Evolutionary conservation across 2,888 invertebrate species (phyloP), one percentile per base, ranked within the genome.

Genomic region (Erynnis tages): DNA sequence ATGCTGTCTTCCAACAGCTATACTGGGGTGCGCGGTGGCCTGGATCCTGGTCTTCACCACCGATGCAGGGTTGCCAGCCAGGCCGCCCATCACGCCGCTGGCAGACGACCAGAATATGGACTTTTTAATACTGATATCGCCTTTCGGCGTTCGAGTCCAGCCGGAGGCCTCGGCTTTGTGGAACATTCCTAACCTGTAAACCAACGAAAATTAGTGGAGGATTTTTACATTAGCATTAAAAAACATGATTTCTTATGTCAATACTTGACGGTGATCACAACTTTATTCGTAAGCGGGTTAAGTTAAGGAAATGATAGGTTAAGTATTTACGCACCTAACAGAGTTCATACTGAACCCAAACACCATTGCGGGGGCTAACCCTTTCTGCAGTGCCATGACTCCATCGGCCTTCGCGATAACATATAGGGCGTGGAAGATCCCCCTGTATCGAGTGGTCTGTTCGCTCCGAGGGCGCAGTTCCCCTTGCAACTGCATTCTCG

Each of bases 1-100:
- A 78, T 96, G 95, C 71, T 97, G 97, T 71, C 93, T 91, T 0
- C 97, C 97, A 1, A 97, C 97, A 13, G 96, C 96, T 63, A 96
- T 96, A 44, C 91, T 90, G 4, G 91, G 90, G 38, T 91, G 91
- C 4, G 95, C 92, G 59, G 93, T 91, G 0, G 96, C 91, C 74
- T 97, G 97, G 48, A 97, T 91, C 58, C 89, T 77, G 1, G 96
- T 96, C 87, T 97, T 97, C 6, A 97, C 89, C 72, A 96, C 90
- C 55, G 94, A 95, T 25, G 95, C 91, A 0, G 96, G 96, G 72
- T 95, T 95, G 13, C 93, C 93, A 13, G 92, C 75, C 37, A 92
- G 81, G 0, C 94, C 94, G 2, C 95, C 94, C 53, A 93, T 62
- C 13, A 92, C 84, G 0, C 96, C 96, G 35, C 94, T 92, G 2